These are phyloP conservation scores for Diadegma fenestrale DNA, from an alignment of 2,888 invertebrate species.

Conservation along the genomic window DNA sequence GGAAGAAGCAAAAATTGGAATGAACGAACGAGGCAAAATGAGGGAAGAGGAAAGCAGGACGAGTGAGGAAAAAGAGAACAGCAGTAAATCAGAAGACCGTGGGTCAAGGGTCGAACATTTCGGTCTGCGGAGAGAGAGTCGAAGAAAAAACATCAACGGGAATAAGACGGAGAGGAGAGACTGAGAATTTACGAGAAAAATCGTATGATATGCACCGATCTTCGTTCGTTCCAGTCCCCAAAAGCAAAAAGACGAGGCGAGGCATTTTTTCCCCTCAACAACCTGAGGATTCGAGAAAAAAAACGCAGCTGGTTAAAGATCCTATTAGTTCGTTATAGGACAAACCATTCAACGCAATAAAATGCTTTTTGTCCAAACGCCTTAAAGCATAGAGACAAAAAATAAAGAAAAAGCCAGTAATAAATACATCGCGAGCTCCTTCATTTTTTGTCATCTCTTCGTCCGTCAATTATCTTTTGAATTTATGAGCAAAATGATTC, in stretches of 20 bases:
- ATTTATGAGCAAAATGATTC: constrained; percentile 38
- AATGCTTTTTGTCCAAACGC: constrained; percentile 53
- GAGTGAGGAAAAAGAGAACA: constrained; percentile 36
- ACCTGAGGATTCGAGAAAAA: constrained; percentile 66
- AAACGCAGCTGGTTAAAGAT: constrained; percentile 62
- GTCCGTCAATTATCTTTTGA: constrained; percentile 42
- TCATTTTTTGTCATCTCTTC: constrained; percentile 9
- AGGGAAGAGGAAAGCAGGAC: constrained; percentile 19
- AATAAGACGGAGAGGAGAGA: constrained; percentile 56
- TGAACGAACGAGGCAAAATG: constrained; percentile 6
- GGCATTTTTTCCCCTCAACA: constrained; percentile 66
- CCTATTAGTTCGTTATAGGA: constrained; percentile 69
- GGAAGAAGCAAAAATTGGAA: constrained; percentile 30
- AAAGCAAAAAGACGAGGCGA: constrained; percentile 70
- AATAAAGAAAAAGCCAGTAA: constrained; percentile 24
- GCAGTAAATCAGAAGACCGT: constrained; percentile 76
- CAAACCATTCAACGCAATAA: constrained; percentile 54
- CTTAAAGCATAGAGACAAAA: constrained; percentile 22
- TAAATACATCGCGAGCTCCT: constrained; percentile 40
- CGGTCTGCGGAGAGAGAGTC: constrained; percentile 41
- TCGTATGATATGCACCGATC: constrained; percentile 62
- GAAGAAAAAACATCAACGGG: constrained; percentile 4
- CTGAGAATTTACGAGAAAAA: constrained; percentile 57
- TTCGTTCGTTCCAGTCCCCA: constrained; percentile 55
- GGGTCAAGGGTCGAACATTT: constrained; percentile 75